Percentiles rank a stretch among this genome's conserved stretches.
Evolutionary conservation across 2,797 vertebrate species (phyloP).

Genomic region (Neosilurus mollespiculum): DNA sequence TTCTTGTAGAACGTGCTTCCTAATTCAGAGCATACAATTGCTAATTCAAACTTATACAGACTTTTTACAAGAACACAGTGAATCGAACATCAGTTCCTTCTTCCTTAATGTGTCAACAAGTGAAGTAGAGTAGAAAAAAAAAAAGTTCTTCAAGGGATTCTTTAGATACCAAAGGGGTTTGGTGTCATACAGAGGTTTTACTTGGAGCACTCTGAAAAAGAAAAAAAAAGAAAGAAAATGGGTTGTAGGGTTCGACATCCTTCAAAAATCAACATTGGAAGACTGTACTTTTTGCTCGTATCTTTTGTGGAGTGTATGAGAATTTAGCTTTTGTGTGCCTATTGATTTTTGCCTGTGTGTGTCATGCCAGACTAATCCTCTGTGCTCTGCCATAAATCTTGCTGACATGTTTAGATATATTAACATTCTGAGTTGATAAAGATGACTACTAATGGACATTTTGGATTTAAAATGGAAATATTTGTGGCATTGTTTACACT

Average conservation of each 20-base stretch:
- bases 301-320: not conserved
- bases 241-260: not conserved
- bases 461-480: slow-evolving; percentile 6
- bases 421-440: not conserved
- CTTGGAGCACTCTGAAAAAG: not conserved
- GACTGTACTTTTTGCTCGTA: not conserved
- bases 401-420: not conserved
- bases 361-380: not conserved
- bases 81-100: slow-evolving; percentile 12
- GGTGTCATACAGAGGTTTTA: not conserved
- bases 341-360: slow-evolving; percentile 3
- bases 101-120: not conserved
- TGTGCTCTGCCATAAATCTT: slow-evolving; percentile 13
- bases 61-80: not conserved
- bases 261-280: not conserved
- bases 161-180: not conserved
- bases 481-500: not conserved
- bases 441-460: not conserved
- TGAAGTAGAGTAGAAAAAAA: not conserved
- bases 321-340: not conserved
- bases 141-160: not conserved
- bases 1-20: not conserved
- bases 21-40: not conserved
- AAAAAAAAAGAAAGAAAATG: not conserved
- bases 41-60: not conserved